Conservation (phyloP, 2,888 invertebrate genomes). For the Teleiodes luculella region DNA sequence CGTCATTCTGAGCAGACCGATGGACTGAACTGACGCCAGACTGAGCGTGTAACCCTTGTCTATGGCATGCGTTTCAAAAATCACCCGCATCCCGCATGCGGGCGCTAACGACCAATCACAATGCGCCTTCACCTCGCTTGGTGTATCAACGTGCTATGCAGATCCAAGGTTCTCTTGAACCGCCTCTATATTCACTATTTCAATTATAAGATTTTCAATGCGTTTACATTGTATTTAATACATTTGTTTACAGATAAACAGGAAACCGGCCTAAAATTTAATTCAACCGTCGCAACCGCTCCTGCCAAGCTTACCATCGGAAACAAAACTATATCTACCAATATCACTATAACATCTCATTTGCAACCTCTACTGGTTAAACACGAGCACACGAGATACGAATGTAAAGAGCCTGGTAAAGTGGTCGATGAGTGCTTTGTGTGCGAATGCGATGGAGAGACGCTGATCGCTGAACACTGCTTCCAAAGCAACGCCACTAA, state of each 20-base stretch:
- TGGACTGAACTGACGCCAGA: no score
- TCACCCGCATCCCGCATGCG: no score
- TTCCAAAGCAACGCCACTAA: conserved; percentile 41
- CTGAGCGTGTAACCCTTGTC: no score
- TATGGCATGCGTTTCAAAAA: no score
- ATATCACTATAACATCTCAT: neutral
- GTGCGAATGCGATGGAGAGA: conserved; percentile 48
- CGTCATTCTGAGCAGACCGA: no score
- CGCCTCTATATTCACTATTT: no score
- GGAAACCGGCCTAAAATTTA: neutral
- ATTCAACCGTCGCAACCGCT: neutral
- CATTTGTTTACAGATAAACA: conserved; percentile 24
- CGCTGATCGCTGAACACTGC: conserved; percentile 53
- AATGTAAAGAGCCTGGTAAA: conserved; percentile 39
- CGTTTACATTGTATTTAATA: neutral
- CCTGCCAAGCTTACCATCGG: neutral
- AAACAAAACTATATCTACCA: neutral
- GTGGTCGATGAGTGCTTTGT: conserved; percentile 50
- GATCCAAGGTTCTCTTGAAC: no score
- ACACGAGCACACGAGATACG: conserved; percentile 43
- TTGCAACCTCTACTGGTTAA: neutral
- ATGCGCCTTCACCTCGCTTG: no score
- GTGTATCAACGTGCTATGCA: no score
- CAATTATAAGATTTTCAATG: no score
- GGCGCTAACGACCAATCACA: no score